Percentiles rank a stretch among this genome's conserved stretches.
phyloP scores from a whole-genome alignment of 37 sponge, comb jelly and placozoan species.

The Aphrocallistes beatrix region DNA sequence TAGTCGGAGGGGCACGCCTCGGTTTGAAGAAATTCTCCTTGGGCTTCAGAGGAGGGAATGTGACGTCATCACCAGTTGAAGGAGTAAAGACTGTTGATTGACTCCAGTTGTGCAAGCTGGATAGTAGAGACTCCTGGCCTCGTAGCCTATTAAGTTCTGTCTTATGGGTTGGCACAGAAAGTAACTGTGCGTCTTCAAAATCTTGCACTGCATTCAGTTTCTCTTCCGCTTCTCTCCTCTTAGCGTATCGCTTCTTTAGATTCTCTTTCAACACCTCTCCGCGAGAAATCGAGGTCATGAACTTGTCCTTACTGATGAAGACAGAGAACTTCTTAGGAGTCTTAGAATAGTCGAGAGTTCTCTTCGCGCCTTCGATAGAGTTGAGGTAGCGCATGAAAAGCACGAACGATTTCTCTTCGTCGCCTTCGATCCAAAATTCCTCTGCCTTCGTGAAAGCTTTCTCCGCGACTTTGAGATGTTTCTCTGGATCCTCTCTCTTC shows the following conservation, averaged over 20 bases:
- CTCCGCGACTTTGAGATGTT: constrained; percentile 9
- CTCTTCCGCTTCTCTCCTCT: neutral
- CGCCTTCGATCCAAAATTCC: constrained; percentile 28
- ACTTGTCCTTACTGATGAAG: neutral
- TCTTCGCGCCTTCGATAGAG: constrained; percentile 27
- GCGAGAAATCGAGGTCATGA: neutral
- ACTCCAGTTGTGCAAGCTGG: constrained; percentile 40
- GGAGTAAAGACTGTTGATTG: neutral
- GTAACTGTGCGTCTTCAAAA: neutral
- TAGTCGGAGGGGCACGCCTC: neutral
- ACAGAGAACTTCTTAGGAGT: neutral
- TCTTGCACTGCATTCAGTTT: neutral
- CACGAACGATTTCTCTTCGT: constrained; percentile 67
- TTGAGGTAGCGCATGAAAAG: constrained; percentile 60
- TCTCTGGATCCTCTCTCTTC: neutral
- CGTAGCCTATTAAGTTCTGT: constrained; percentile 34
- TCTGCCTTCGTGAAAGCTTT: constrained; percentile 22
- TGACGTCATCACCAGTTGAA: neutral
- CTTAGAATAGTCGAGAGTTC: constrained; percentile 25
- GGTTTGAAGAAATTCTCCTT: neutral
- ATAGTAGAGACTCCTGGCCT: constrained; percentile 47
- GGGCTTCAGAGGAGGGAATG: neutral
- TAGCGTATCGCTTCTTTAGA: neutral
- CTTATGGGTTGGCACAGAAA: constrained; percentile 15
- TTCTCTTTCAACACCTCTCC: neutral